These are phyloP conservation scores for Polypedilum pembai DNA, from an alignment of 1,140 invertebrate species.

Conservation along the genomic window DNA sequence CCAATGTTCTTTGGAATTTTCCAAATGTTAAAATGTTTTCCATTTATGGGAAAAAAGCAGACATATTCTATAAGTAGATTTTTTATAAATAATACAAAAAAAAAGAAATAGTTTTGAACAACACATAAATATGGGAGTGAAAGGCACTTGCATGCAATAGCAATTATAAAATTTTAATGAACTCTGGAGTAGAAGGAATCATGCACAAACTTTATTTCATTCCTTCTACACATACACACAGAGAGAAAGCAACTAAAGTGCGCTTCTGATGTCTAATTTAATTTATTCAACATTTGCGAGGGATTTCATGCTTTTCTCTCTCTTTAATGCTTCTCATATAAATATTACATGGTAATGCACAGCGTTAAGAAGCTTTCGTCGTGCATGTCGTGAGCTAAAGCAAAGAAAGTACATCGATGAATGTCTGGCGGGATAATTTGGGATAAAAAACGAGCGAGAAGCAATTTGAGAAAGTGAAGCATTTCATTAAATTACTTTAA, in stretches of 20 bases:
- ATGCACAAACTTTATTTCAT: not conserved
- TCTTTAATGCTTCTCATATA: not conserved
- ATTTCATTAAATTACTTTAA: conserved; percentile 15
- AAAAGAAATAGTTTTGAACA: too few species aligned
- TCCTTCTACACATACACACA: not conserved
- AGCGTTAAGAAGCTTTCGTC: conserved; percentile 7
- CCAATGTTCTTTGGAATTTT: too few species aligned
- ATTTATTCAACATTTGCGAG: not conserved
- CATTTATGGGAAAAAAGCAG: too few species aligned
- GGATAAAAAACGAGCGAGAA: conserved; percentile 1
- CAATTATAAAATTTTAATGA: conserved; percentile 20
- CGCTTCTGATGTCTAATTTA: conserved; percentile 8
- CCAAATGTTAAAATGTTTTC: too few species aligned
- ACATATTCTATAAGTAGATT: too few species aligned
- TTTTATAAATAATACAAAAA: too few species aligned
- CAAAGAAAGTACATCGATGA: too few species aligned
- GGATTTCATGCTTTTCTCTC: not conserved
- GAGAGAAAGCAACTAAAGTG: not conserved
- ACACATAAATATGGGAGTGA: not conserved
- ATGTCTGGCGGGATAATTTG: not conserved
- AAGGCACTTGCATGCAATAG: not conserved
- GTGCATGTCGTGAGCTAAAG: not conserved
- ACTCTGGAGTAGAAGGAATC: not conserved
- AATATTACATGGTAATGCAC: conserved; percentile 1
- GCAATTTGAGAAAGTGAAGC: not conserved